These are phyloP conservation scores for Tetramorium parvispinum DNA, from an alignment of 1,140 invertebrate genomes.

Conservation along the genomic window DNA sequence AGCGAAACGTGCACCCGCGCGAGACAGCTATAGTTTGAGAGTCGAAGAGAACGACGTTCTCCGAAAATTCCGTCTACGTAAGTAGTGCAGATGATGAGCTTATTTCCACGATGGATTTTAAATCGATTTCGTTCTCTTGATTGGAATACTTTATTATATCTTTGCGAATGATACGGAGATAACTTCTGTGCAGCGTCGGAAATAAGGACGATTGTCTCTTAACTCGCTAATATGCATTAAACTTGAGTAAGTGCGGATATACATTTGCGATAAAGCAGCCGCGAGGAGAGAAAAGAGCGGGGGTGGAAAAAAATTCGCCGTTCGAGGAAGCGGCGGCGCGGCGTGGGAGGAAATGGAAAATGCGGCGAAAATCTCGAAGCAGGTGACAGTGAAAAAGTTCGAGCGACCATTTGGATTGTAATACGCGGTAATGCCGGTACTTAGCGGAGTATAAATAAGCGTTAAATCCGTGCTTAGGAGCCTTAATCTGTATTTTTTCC, in stretches of 20 bases:
- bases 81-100: neutral
- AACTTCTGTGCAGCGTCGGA: neutral
- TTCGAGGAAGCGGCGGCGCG: neutral
- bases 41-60: neutral
- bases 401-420: conserved; percentile 82
- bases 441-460: conserved; percentile 86
- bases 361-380: conserved; percentile 31
- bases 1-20: conserved; percentile 41
- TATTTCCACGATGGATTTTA: neutral
- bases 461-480: conserved; percentile 85
- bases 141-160: neutral
- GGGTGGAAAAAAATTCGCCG: neutral
- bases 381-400: conserved; percentile 78
- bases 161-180: neutral
- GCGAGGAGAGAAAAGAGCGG: neutral
- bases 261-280: conserved; percentile 8
- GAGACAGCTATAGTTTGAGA: neutral
- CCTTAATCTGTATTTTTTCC: conserved; percentile 85
- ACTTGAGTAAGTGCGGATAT: neutral
- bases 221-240: conserved; percentile 5
- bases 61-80: conserved; percentile 7
- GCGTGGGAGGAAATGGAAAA: neutral
- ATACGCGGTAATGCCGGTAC: conserved; percentile 84
- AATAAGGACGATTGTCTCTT: neutral
- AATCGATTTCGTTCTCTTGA: neutral